These are phyloP conservation scores for Callyntrura guangdongensis DNA, from an alignment of 2,888 invertebrate species.

Conservation along the genomic window DNA sequence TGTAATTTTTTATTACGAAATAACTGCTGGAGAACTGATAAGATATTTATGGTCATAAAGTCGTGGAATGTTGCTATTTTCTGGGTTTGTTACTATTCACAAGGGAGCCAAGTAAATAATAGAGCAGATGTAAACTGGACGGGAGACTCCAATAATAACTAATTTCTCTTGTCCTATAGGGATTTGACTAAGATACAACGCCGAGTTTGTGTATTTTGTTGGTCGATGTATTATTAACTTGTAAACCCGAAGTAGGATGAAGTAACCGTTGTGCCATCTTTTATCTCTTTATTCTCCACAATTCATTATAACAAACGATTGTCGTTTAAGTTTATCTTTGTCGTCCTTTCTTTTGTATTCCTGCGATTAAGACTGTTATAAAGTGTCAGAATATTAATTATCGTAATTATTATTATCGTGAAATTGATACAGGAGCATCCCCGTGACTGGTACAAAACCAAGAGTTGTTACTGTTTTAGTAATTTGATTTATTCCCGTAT, in stretches of 20 bases:
- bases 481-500: background rate
- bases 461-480: too few relatives aligned
- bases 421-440: background rate
- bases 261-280: slow-evolving; percentile 30
- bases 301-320: slow-evolving; percentile 43
- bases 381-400: slow-evolving; percentile 58
- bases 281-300: slow-evolving; percentile 38
- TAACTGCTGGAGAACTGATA: too few relatives aligned
- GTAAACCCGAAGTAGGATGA: too few relatives aligned
- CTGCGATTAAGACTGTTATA: background rate
- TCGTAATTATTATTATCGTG: background rate
- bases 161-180: slow-evolving; percentile 4
- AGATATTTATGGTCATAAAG: too few relatives aligned
- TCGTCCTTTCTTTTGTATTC: background rate
- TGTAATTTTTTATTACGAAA: too few relatives aligned
- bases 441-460: background rate
- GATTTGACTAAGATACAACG: background rate
- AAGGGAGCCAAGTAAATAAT: too few relatives aligned
- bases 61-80: too few relatives aligned
- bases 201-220: background rate
- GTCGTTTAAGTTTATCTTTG: slow-evolving; percentile 50
- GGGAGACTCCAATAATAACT: too few relatives aligned
- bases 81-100: too few relatives aligned
- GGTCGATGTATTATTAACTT: background rate
- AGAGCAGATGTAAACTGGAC: too few relatives aligned